These are phyloP conservation scores for Chaetodon auriga DNA, from an alignment of 2,113 vertebrate species.

Conservation along the genomic window DNA sequence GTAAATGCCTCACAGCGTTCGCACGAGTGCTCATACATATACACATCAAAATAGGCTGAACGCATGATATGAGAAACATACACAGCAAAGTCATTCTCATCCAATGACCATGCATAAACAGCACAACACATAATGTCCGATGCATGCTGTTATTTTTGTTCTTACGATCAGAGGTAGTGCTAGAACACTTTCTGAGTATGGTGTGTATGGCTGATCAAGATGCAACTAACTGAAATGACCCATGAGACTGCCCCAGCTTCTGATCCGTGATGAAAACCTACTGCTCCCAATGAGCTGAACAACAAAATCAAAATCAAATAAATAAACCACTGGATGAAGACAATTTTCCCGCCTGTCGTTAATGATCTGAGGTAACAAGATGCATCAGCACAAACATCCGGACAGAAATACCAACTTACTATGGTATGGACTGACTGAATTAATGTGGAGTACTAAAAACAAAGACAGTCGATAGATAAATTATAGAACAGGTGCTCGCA, in stretches of 20 bases:
- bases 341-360: slow-evolving; percentile 55
- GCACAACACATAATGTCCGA: slow-evolving; percentile 73
- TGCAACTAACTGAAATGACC: slow-evolving; percentile 71
- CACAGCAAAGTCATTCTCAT: slow-evolving; percentile 79
- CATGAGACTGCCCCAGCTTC: slow-evolving; percentile 46
- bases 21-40: slow-evolving; percentile 66
- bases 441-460: slow-evolving; percentile 84
- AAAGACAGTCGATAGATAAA: slow-evolving; percentile 82
- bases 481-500: slow-evolving; percentile 75
- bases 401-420: slow-evolving; percentile 84
- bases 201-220: slow-evolving; percentile 68
- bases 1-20: slow-evolving; percentile 77
- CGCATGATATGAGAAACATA: slow-evolving; percentile 68
- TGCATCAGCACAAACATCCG: slow-evolving; percentile 84
- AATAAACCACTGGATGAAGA: slow-evolving; percentile 14
- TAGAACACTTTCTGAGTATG: slow-evolving; percentile 34
- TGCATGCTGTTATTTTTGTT: slow-evolving; percentile 74
- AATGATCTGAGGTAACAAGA: slow-evolving; percentile 77
- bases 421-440: slow-evolving; percentile 86
- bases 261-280: slow-evolving; percentile 45
- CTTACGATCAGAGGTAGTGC: slow-evolving; percentile 47
- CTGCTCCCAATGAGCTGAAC: slow-evolving; percentile 26
- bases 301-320: not conserved
- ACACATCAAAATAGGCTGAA: slow-evolving; percentile 56
- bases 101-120: slow-evolving; percentile 78